Evolutionary conservation across 2,113 vertebrate genomes (phyloP), one percentile per base, ranked within the genome.

Genomic region (Chlamydotis undulata): DNA sequence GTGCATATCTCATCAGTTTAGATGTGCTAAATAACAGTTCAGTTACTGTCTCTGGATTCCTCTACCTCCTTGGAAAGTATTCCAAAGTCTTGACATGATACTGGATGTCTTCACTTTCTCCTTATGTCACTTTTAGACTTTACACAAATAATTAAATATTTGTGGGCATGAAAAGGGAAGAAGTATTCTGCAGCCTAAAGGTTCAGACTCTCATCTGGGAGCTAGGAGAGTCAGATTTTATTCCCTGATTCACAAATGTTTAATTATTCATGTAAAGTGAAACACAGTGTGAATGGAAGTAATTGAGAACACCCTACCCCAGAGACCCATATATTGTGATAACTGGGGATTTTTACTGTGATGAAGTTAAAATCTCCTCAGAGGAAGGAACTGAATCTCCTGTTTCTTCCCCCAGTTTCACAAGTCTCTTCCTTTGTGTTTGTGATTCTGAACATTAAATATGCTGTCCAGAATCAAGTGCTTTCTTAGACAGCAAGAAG

Each of bases 201-300:
- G 3, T 60, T 50, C 0, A 0, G 43, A 64, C 19, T 86, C 8
- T 49, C n/a, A 21, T 26, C 7, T 73, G 28, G 49, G 43, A 83
- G 22, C 8, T 68, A 4, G 26, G 8, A 71, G 45, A 94, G 41
- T 67, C 31, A 70, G 26, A 71, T 80, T 89, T 89, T 56, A 56
- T 64, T 80, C 49, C 25, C 10, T 47, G 5, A 29, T 80, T 6
- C 16, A 69, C 12, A 23, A 19, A 63, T 26, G 5, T 59, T 83
- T 68, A 59, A 55, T 86, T 71, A 68, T 83, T 86, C 2, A 6
- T 60, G 6, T 10, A 86, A 78, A 84, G 8, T 47, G 67, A 91
- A 93, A 71, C 19, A 76, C 25, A 71, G 78, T 50, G 23, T 76
- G 53, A 79, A 41, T 0, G 1, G 28, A 55, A 68, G 37, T 50